Base-by-base conservation (phyloP, 2,797 vertebrate species). In the Syngnathus rostellatus region DNA sequence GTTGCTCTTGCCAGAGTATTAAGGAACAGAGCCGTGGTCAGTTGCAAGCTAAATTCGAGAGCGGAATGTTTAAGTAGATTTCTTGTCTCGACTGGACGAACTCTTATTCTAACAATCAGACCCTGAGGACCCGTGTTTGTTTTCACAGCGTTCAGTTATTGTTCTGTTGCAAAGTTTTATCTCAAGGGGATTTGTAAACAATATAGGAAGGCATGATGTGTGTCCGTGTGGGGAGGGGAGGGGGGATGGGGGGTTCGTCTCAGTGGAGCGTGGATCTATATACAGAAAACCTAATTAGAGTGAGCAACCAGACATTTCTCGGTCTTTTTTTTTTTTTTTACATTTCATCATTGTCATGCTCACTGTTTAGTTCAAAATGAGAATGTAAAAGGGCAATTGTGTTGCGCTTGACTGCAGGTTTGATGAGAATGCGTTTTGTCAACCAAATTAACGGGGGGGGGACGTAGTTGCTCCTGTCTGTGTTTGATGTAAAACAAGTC, bases 121-220 rank as follows among this genome's bases (percentile, higher is more conserved):
- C 83, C 84, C 83, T 1, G 38, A 83, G 82, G 83, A 88, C 75
- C 76, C 63, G 19, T 81, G 79, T 85, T 86, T 75, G 82, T 84
- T 81, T 89, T 87, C 83, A 77, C 78, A 64, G 79, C 67, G 70
- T 83, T 80, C 80, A 85, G 77, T 84, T 83, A 85, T 86, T 84
- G 86, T 84, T 88, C 79, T 75, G 75, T 77, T 78, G 79, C 81
- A 77, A 85, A 86, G 76, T 87, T 85, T 75, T 78, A 78, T 87
- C 89, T 87, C 84, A 0, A 37, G 76, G 71, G 89, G 68, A 81
- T 88, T 86, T 83, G 77, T 87, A 86, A 89, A 87, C 87, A 87
- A 88, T 85, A 83, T 80, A 81, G 70, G 76, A 66, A 57, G 66
- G 60, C 62, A 6, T 37, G 45, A 45, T 59, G 66, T 75, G 66